Conservation (phyloP, 2,113 vertebrate genomes). For the Zosterops borbonicus region DNA sequence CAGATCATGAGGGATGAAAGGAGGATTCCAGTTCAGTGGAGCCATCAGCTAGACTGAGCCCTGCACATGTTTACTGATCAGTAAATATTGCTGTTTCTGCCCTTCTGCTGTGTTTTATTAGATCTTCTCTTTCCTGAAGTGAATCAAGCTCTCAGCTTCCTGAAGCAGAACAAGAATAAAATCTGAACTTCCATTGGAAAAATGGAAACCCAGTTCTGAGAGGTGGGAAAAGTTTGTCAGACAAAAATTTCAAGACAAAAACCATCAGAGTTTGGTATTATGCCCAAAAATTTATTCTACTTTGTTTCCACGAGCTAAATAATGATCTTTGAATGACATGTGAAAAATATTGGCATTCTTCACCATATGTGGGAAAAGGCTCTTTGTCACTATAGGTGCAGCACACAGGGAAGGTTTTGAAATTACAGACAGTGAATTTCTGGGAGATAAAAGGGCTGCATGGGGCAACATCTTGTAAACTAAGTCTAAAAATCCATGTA, state of each 20-base stretch:
- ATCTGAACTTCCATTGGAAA: neutral
- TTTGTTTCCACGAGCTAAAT: neutral
- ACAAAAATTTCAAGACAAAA: neutral
- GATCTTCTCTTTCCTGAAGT: neutral
- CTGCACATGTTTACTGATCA: neutral
- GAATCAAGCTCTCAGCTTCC: neutral
- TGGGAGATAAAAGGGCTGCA: neutral
- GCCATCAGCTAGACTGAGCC: neutral
- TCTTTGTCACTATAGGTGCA: neutral
- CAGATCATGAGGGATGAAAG: neutral
- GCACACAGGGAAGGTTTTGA: neutral
- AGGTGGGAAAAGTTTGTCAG: rapidly evolving
- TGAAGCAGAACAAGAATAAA: neutral
- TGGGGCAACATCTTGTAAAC: neutral
- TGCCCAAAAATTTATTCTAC: neutral
- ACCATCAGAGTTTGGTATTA: neutral
- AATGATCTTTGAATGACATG: neutral
- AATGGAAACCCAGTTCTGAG: neutral
- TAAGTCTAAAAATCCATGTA: neutral
- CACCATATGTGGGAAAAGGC: neutral
- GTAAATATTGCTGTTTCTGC: neutral
- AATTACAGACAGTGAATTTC: neutral
- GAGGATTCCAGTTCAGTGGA: neutral
- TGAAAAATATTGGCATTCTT: neutral
- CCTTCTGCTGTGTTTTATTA: neutral